Base-by-base conservation (phyloP, 2,888 invertebrate species). In the Eupeodes luniger region DNA sequence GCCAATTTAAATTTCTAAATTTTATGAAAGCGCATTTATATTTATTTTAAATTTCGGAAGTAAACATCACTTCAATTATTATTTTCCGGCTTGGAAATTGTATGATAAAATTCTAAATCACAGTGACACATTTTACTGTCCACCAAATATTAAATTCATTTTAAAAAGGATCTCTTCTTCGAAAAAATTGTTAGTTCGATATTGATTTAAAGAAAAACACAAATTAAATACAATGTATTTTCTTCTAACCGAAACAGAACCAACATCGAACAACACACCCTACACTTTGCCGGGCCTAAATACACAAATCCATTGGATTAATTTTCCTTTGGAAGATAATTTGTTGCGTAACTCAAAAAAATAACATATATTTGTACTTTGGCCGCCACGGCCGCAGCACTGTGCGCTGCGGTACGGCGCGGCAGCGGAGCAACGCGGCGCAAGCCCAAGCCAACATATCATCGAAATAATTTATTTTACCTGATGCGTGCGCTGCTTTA, bases 401-500 rank as follows among this genome's bases (percentile, higher is more conserved):
- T 6, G 36, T 5, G 4, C 36, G 36, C 6, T 6, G 36, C 14
- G 0, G 12, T 34, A 59, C 44, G 59, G 4, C 36, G 36, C 59
- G 27, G n/a, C 27, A n/a, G 62, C 27, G 27, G 27, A 27, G 27
- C 51, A 55, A 36, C 36, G 70, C 47, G 44, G 4, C 6, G 14
- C 51, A 74, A 57, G 57, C 14, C 40, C 40, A 40, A 61, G n/a
- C 40, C 2, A 62, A 11, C 66, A 19, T 27, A 47, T 27, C 67
- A 69, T 66, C 62, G 78, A 7, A 5, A 74, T 69, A 83, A 64
- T 27, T 51, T 66, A 10, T 16, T 74, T 85, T 88, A 88, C 88
- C 88, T 84, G 81, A 84, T 85, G 88, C 84, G 51, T 81, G 69
- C 81, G 85, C 85, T 81, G 88, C 78, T 78, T 78, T 85, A 85